These are phyloP conservation scores for Tenebrosternarchus preto DNA, from an alignment of 2,113 vertebrate species.

Conservation along the genomic window DNA sequence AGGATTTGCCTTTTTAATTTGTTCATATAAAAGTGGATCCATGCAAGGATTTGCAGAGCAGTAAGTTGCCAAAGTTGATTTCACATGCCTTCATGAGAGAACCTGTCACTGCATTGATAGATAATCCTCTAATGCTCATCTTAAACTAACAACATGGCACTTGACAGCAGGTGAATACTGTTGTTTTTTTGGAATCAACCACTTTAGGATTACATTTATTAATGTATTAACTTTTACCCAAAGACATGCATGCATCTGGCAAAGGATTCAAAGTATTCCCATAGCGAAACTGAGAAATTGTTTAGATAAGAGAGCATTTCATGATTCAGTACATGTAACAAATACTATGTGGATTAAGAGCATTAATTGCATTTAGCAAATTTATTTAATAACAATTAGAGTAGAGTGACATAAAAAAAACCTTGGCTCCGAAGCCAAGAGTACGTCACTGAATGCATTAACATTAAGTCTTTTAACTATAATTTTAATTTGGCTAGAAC, in stretches of 20 bases:
- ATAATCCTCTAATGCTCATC: conserved; percentile 13
- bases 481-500: too few species aligned
- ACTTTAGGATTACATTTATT: not conserved
- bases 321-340: not conserved
- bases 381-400: not conserved
- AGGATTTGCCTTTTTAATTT: conserved; percentile 75
- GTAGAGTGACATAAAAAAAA: not conserved
- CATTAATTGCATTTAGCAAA: not conserved
- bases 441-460: not conserved
- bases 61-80: conserved; percentile 73
- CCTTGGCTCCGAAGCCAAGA: too few species aligned
- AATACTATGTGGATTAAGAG: not conserved
- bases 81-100: conserved; percentile 47
- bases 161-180: not conserved
- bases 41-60: conserved; percentile 63
- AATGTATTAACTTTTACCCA: not conserved
- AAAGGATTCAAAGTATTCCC: not conserved
- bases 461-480: too few species aligned
- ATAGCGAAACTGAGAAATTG: not conserved
- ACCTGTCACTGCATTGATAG: conserved; percentile 4
- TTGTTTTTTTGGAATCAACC: not conserved
- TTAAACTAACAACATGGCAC: conserved; percentile 16
- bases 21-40: conserved; percentile 71
- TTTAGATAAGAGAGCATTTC: not conserved
- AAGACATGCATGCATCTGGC: not conserved